These are phyloP conservation scores for Actenoides hombroni DNA, from an alignment of 2,113 vertebrate genomes.

Conservation along the genomic window DNA sequence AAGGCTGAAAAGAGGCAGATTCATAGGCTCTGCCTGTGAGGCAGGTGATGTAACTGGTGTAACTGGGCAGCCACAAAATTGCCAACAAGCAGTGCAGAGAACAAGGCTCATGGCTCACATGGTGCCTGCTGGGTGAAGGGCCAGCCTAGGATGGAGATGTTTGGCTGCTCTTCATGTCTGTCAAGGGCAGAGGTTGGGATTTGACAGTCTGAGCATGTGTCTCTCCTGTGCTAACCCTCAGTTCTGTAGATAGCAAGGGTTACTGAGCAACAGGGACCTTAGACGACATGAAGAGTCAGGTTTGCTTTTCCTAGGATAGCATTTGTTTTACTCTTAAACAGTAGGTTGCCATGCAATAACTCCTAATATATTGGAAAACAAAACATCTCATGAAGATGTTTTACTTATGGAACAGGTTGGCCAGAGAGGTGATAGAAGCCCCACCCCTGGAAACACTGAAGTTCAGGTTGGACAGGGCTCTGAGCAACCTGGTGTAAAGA, in stretches of 20 bases:
- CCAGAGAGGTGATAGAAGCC: too few relatives aligned
- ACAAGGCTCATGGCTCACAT: background rate
- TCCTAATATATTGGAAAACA: background rate
- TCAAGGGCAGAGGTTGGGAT: background rate
- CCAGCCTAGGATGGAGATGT: background rate
- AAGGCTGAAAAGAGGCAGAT: background rate
- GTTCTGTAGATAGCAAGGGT: background rate
- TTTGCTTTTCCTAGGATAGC: background rate
- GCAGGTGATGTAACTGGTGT: background rate
- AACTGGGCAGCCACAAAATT: background rate
- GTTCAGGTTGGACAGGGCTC: background rate
- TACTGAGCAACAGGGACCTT: background rate
- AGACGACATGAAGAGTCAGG: background rate
- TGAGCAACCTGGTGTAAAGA: background rate
- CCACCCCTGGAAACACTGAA: background rate
- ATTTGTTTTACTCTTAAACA: background rate
- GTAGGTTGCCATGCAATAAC: background rate
- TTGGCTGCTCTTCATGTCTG: background rate
- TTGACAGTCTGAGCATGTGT: background rate
- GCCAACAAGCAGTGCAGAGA: background rate
- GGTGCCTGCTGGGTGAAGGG: background rate
- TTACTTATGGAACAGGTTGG: background rate
- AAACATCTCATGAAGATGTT: background rate
- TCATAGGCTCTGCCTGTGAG: background rate
- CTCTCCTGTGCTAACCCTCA: background rate